phyloP scores from a whole-genome alignment of 2,797 vertebrate genomes.

The Onychomys leucogaster region DNA sequence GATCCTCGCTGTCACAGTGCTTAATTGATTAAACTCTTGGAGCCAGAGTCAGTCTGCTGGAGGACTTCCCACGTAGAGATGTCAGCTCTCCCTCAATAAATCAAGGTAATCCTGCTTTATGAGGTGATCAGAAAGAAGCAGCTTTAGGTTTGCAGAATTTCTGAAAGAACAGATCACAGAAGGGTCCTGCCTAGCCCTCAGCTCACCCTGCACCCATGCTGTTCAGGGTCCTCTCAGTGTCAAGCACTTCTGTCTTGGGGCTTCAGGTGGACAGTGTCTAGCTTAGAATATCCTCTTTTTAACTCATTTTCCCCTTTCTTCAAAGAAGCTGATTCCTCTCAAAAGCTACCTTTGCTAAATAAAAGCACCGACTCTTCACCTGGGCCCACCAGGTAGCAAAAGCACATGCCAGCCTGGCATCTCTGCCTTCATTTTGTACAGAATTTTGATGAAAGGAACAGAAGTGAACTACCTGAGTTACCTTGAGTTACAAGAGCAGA shows the following conservation, averaged over 20 bases:
- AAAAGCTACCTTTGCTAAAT: not conserved
- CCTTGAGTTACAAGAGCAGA: not conserved
- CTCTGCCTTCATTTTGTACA: not conserved
- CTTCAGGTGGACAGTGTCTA: not conserved
- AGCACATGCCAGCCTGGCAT: not conserved
- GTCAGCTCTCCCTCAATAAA: constrained; percentile 59
- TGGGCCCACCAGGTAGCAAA: not conserved
- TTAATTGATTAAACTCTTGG: constrained; percentile 57
- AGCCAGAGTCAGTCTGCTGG: constrained; percentile 56
- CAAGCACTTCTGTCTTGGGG: not conserved
- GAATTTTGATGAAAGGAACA: not conserved
- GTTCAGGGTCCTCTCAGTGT: not conserved
- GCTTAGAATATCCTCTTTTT: not conserved
- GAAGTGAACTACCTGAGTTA: not conserved
- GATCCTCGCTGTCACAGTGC: constrained; percentile 44
- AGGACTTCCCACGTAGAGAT: constrained; percentile 72
- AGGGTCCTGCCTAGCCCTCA: not conserved
- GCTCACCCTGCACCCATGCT: constrained; percentile 40
- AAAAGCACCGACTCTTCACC: not conserved
- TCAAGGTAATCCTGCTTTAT: constrained; percentile 78
- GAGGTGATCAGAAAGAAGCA: constrained; percentile 76
- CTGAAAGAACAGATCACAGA: constrained; percentile 66
- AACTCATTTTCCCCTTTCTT: not conserved
- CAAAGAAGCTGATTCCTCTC: not conserved
- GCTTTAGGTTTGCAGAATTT: constrained; percentile 78